Evolutionary conservation across 2,888 invertebrate genomes (phyloP), one percentile per base, ranked within the genome.

Genomic region (Anoplius nigerrimus): DNA sequence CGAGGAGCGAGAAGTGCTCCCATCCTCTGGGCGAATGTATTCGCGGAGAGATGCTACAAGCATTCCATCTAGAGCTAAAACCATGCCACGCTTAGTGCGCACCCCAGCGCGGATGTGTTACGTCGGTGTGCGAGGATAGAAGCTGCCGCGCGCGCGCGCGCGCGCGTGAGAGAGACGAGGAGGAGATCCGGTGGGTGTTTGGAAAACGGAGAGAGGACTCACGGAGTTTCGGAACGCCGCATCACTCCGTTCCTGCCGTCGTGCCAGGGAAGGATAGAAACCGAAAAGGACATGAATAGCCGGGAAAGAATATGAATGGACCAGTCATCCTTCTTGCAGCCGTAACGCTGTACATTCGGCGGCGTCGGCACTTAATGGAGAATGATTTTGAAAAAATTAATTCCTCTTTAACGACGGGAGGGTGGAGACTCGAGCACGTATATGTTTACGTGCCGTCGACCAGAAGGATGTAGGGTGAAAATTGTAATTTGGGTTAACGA

Each of bases 221-320:
- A 67, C 78, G 73, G 81, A 78, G 81, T 80, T 81, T 84, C 76
- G 78, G 83, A 83, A 80, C 80, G 80, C 78, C 77, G 77, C 81
- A 84, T 84, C 76, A 72, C 73, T 78, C 77, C 69, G 71, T 72
- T 2, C 76, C 78, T 66, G 76, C 74, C 74, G 77, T 70, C 75
- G 66, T 72, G 62, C 74, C 63, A 79, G 78, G 72, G 62, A 83
- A 72, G 73, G 80, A 66, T 84, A 79, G 65, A 61, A 83, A 72
- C 80, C 61, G 57, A 34, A 34, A 5, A 6, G 34, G 34, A 34
- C 11, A 34, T 11, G 34, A 6, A 34, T 34, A 34, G 11, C 34
- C 11, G 8, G 11, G 11, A 34, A 34, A 11, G 34, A 34, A 34
- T 34, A 34, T 34, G 34, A 34, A 34, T 34, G 34, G 4, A 34